Percentiles rank a stretch among this genome's conserved stretches.
Evolutionary conservation across 2,797 vertebrate genomes (phyloP).

Genomic region (Paramormyrops hopkinsi): DNA sequence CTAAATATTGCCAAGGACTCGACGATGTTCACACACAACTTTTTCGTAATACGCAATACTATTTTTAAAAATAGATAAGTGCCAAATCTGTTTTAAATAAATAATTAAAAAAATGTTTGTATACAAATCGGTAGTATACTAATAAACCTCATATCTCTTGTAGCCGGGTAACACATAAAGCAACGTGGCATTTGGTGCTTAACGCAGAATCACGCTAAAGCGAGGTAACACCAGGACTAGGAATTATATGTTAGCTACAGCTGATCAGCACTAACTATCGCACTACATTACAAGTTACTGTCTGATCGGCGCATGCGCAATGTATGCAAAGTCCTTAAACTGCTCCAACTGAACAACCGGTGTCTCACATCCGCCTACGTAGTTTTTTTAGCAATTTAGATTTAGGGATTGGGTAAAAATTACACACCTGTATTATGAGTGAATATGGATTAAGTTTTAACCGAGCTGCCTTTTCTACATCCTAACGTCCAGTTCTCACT

Average conservation of each 20-base stretch:
- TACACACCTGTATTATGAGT: not conserved
- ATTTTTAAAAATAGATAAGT: not conserved
- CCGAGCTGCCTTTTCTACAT: not conserved
- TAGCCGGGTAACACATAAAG: not conserved
- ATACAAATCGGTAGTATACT: not conserved
- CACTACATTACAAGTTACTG: not conserved
- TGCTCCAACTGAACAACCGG: not conserved
- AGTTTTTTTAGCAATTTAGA: not conserved
- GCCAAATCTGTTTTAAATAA: not conserved
- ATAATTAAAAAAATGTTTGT: not conserved
- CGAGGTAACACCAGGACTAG: not conserved
- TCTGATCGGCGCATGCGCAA: not conserved
- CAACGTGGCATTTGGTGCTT: not conserved
- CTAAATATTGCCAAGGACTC: slow-evolving; percentile 42
- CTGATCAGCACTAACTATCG: not conserved
- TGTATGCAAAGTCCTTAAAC: not conserved
- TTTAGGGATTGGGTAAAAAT: slow-evolving; percentile 22
- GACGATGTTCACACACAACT: not conserved
- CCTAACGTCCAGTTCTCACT: not conserved
- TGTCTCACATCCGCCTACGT: slow-evolving; percentile 4
- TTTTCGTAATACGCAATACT: not conserved
- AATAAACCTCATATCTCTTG: not conserved
- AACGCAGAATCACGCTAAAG: not conserved
- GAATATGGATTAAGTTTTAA: not conserved
- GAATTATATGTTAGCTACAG: not conserved